Conservation (phyloP, 2,797 vertebrate genomes). For the Ammospiza maritima region DNA sequence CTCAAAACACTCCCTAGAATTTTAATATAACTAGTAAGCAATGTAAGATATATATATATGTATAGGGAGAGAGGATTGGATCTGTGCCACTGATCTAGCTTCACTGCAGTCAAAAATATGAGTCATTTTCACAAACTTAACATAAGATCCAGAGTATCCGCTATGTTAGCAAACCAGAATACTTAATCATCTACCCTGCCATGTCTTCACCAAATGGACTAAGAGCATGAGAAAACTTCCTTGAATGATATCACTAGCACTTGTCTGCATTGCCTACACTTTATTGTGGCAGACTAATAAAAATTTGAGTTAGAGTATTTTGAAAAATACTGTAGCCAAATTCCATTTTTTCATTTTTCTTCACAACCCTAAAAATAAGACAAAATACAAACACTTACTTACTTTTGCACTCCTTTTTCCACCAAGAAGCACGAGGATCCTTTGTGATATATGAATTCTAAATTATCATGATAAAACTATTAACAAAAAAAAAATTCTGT, state of each 20-base stretch:
- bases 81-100: background rate
- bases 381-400: background rate
- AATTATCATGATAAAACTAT: background rate
- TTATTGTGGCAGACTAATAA: background rate
- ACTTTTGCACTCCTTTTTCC: conserved; percentile 41
- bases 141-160: background rate
- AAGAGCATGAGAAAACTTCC: conserved; percentile 60
- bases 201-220: conserved; percentile 50
- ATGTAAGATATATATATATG: background rate
- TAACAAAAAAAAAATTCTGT: background rate
- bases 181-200: conserved; percentile 40
- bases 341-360: conserved; percentile 56
- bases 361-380: conserved; percentile 66
- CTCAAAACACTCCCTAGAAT: background rate
- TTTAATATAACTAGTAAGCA: background rate
- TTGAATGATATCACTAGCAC: conserved; percentile 24
- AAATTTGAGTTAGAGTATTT: conserved; percentile 39
- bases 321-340: conserved; percentile 67
- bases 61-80: background rate
- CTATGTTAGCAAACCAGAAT: conserved; percentile 15
- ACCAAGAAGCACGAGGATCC: background rate
- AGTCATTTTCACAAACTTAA: background rate
- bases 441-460: background rate
- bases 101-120: background rate
- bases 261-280: background rate